Base-by-base conservation (phyloP, 2,888 invertebrate genomes). In the Ischnus inquisitorius region DNA sequence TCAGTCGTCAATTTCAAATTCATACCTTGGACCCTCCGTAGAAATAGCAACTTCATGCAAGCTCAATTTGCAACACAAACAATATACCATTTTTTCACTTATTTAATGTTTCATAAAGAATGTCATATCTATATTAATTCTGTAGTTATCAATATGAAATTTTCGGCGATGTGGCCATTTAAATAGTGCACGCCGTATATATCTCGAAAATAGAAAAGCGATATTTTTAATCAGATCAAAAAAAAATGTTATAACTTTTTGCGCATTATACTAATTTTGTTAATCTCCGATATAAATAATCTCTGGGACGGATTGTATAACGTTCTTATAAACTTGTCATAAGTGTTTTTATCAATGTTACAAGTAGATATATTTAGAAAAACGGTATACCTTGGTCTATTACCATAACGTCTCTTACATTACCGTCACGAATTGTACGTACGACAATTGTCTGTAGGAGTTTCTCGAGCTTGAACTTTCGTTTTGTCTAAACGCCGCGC, bases 401-500 rank as follows among this genome's bases (percentile, higher is more conserved):
- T 74, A 57, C 54, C 57, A 71, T 64, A 43, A 60, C 68, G 25
- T 6, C 48, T 48, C 54, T 69, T 74, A 25, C 19, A 57, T 75
- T 62, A 75, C 14, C 62, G 74, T 75, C 78, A 64, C 25, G 62
- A 28, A 16, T 54, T 41, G n/a, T 43, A 51, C 60, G 46, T 43
- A 14, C 8, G 12, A 64, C 75, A 67, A 74, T 4, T 25, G 43
- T 25, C 34, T 43, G 28, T 60, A 62, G 19, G 60, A 83, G 46
- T 69, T 34, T 74, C 6, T 34, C 43, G 12, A 8, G 25, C 22
- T 41, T 34, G 39, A 51, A 54, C 16, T 69, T 75, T 65, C 76
- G 14, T 76, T 76, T 79, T 75, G 75, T 60, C 64, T 25, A 46
- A 10, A 8, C 39, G n/a, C 48, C 74, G 46, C 62, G 43, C 46